phyloP scores from a whole-genome alignment of 1,140 invertebrate genomes.

The Trypoxylus dichotomus region DNA sequence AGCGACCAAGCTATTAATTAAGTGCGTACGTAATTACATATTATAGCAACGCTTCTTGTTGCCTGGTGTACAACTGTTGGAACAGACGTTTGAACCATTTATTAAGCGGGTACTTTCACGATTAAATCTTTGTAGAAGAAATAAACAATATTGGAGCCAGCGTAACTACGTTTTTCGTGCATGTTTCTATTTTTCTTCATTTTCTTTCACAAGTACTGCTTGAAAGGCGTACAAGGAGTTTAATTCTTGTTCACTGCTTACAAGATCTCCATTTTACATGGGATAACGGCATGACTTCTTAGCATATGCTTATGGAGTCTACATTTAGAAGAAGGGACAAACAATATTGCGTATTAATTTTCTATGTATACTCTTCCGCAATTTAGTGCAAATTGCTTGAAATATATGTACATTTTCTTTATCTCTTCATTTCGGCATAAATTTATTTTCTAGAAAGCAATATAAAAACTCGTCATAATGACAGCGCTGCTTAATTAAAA shows the following conservation, averaged over 20 bases:
- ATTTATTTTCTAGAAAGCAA: no score
- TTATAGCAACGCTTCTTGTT: conserved; percentile 17
- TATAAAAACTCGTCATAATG: no score
- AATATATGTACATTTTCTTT: no score
- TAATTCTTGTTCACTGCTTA: not conserved
- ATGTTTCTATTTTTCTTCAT: not conserved
- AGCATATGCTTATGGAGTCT: no score
- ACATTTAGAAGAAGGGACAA: no score
- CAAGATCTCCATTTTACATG: not conserved
- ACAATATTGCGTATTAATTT: no score
- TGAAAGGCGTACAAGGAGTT: not conserved
- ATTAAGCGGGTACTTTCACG: conserved; percentile 3
- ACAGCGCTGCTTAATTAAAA: no score
- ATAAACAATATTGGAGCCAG: conserved; percentile 15
- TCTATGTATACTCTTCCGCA: no score
- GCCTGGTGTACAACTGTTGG: not conserved
- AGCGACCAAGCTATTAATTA: conserved; percentile 14
- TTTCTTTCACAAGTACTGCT: not conserved
- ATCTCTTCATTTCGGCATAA: no score
- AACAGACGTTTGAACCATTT: conserved; percentile 1
- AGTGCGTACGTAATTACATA: conserved; percentile 13
- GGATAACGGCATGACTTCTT: no score
- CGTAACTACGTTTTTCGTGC: not conserved
- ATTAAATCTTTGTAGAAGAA: conserved; percentile 6
- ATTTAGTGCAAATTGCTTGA: no score